phyloP scores from a whole-genome alignment of 1,140 invertebrate genomes.

The Vollenhovia emeryi region DNA sequence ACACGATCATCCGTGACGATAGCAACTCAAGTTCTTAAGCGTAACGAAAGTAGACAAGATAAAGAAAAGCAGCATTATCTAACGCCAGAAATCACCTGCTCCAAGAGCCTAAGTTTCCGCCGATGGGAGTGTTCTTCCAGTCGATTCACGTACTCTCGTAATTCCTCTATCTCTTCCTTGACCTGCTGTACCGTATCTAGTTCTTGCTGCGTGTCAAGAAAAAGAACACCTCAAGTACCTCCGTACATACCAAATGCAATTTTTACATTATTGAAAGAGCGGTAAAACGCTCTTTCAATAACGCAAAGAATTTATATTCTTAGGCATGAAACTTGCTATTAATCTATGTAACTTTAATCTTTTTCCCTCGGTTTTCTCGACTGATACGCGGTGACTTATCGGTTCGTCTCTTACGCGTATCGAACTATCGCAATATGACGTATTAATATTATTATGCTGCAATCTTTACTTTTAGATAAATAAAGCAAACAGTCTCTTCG shows the following conservation, averaged over 20 bases:
- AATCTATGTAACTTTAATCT: not conserved
- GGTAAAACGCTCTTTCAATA: not conserved
- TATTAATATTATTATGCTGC: not conserved
- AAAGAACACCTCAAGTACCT: conserved; percentile 21
- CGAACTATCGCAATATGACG: not conserved
- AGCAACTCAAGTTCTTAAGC: conserved; percentile 6
- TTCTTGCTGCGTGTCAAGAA: conserved; percentile 87
- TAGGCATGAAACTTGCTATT: not conserved
- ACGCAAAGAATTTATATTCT: not conserved
- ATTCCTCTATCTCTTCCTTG: conserved; percentile 96
- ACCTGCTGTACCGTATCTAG: conserved; percentile 96
- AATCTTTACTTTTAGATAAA: not conserved
- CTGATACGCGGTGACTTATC: not conserved
- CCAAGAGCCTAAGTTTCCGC: conserved; percentile 93
- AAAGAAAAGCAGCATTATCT: not conserved
- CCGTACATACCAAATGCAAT: conserved; percentile 10
- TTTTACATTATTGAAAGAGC: not conserved
- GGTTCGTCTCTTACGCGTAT: not conserved
- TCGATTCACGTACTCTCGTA: conserved; percentile 95
- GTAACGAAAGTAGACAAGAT: conserved; percentile 21
- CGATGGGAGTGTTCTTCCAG: conserved; percentile 95
- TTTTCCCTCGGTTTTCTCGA: not conserved
- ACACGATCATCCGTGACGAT: not conserved
- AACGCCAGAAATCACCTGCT: conserved; percentile 89
- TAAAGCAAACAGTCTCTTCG: not conserved